Base-by-base conservation (phyloP, 92 coral and sea anemone genomes). In the Umimayanthus kanabou region DNA sequence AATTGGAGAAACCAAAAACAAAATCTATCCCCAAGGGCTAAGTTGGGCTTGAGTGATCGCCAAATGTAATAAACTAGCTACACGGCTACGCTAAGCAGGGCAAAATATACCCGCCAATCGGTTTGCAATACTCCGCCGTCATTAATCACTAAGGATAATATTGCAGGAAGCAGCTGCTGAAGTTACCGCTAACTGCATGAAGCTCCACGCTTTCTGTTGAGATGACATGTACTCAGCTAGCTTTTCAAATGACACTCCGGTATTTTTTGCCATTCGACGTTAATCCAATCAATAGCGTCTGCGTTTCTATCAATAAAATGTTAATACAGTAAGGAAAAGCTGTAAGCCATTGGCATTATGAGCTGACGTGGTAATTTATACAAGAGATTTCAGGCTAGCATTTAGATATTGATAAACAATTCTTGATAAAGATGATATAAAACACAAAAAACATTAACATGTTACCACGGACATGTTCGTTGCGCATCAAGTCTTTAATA, bases 161-260 rank as follows among this genome's bases (percentile, higher is more conserved):
- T 78, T 78, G 26, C 82, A 78, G 82, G 61, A 78, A 78, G 40
- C 82, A 78, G 65, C 82, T 78, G 82, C 40, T 78, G 9, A 1
- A 23, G 7, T 4, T 0, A 61, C 26, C 69, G 69, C 69, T 61
- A 23, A 14, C 25, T 18, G 25, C 58, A 53, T 20, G 69, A 61
- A 61, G 69, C 9, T 23, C 15, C 25, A 53, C 58, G 58, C 58
- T 53, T 53, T 53, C 58, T 53, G 58, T 53, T 53, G 4, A 53
- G 58, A 15, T 53, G 58, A 61, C 26, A 61, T 61, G 69, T 20
- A 61, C 69, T 61, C 69, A 61, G 69, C 9, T 9, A 61, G 69
- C 26, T 1, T 53, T 53, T 13, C 58, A 53, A 53, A 53, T 53
- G 58, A 15, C 11, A 53, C 13, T 9, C 50, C 50, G 10, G 11